Base-by-base conservation (phyloP, 1,140 invertebrate species). In the Diuraphis noxia region DNA sequence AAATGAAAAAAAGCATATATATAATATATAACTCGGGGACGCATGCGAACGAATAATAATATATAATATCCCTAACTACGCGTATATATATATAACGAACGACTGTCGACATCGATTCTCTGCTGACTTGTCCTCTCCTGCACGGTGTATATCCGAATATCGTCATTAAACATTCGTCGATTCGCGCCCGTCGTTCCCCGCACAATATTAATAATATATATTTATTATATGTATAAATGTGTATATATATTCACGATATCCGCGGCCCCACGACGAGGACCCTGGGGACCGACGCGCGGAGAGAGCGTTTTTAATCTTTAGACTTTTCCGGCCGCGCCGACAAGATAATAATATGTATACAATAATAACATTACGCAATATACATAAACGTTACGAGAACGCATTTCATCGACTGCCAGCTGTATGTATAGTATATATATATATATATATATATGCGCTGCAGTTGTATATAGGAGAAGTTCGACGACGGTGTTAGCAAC, bases 51-150 rank as follows among this genome's bases (percentile, higher is more conserved):
- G 36, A 88, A 63, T 40, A 63, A 85, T 43, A 56, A 52, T 52
- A 49, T 36, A 87, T n/a, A 63, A 63, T 63, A 63, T 63, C 13
- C 56, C 17, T 5, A 17, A 72, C 52, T 25, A 7, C 34, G 34
- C 23, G 34, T 13, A 0, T 34, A 77, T 36, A 77, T 21, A 36
- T 77, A 82, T 38, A 40, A 38, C 8, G n/a, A n/a, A 25, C 17
- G n/a, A 88, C 10, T 13, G 56, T 46, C 19, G 40, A 38, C 88
- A 36, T 90, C 88, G 88, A 90, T 90, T 90, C 34, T n/a, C 43
- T 8, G 17, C 25, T 23, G 19, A 36, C 72, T 36, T 36, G 21
- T 36, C 72, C 72, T 87, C 49, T 63, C 38, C 30, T n/a, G n/a
- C n/a, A n/a, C n/a, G 38, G 56, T 17, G n/a, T n/a, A 72, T 72